phyloP scores from a whole-genome alignment of 2,113 vertebrate genomes.

The Tiliqua scincoides region DNA sequence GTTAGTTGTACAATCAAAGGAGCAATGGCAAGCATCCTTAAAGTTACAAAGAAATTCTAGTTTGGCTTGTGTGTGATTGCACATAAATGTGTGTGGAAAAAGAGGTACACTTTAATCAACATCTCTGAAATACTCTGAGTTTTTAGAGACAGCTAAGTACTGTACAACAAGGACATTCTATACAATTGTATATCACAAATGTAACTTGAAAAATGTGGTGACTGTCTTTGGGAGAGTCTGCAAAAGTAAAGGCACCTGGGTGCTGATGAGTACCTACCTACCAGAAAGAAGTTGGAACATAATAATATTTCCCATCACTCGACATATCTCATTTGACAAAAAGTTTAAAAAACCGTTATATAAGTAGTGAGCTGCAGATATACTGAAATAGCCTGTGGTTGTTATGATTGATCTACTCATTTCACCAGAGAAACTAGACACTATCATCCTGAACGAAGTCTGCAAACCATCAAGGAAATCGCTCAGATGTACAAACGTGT shows the following conservation, averaged over 20 bases:
- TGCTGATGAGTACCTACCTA: neutral
- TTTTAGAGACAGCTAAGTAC: neutral
- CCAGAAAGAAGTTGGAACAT: neutral
- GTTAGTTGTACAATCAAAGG: neutral
- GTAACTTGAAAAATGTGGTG: neutral
- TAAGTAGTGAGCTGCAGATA: too few relatives aligned
- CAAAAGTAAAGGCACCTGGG: too few relatives aligned
- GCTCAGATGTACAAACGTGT: too few relatives aligned
- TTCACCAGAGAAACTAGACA: neutral
- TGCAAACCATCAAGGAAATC: too few relatives aligned
- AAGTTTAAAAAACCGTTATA: neutral
- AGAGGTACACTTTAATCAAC: neutral
- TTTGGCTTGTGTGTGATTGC: neutral
- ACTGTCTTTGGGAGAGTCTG: neutral
- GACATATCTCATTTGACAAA: neutral
- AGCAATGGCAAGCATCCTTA: neutral
- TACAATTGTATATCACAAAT: neutral
- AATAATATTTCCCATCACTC: neutral
- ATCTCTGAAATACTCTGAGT: neutral
- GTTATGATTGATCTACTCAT: neutral
- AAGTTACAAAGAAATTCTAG: neutral
- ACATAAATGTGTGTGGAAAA: neutral
- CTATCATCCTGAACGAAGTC: neutral
- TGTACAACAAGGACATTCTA: neutral
- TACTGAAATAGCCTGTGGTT: neutral